phyloP scores from a whole-genome alignment of 1,140 invertebrate genomes.

The Drosophila ironensis region DNA sequence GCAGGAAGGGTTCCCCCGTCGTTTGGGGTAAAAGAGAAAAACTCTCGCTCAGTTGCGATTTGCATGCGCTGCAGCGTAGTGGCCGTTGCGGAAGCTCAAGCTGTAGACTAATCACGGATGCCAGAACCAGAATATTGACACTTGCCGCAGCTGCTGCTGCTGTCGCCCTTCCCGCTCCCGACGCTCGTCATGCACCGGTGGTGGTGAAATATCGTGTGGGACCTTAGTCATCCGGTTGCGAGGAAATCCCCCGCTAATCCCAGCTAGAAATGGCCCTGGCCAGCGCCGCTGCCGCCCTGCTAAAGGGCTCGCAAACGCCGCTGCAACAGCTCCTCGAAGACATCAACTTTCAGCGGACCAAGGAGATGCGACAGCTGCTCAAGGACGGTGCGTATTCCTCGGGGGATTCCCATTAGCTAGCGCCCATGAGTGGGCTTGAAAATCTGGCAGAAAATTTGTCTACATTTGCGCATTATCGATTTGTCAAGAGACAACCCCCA shows the following conservation, averaged over 20 bases:
- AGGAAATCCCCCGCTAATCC: slow-evolving; percentile 11
- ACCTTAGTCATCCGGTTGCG: slow-evolving; percentile 41
- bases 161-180: background rate
- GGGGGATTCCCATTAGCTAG: background rate
- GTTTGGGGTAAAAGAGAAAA: background rate
- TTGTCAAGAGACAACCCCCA: slow-evolving; percentile 56
- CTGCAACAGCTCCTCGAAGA: slow-evolving; percentile 93
- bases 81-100: background rate
- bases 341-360: slow-evolving; percentile 94
- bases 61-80: slow-evolving; percentile 8
- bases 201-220: slow-evolving; percentile 38
- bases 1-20: too few relatives aligned
- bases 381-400: slow-evolving; percentile 88
- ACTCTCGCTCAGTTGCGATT: slow-evolving; percentile 9
- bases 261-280: slow-evolving; percentile 83
- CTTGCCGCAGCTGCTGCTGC: too few relatives aligned
- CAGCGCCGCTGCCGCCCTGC: slow-evolving; percentile 83
- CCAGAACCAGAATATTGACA: slow-evolving; percentile 13
- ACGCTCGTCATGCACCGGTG: slow-evolving; percentile 4
- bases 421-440: too few relatives aligned
- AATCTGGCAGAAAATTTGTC: slow-evolving; percentile 58
- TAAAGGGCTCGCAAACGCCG: slow-evolving; percentile 86
- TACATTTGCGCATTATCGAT: slow-evolving; percentile 78
- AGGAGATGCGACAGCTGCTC: slow-evolving; percentile 92
- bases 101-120: slow-evolving; percentile 9